Base-by-base conservation (phyloP, 1,140 invertebrate species). In the Pseudomyrmex concolor region DNA sequence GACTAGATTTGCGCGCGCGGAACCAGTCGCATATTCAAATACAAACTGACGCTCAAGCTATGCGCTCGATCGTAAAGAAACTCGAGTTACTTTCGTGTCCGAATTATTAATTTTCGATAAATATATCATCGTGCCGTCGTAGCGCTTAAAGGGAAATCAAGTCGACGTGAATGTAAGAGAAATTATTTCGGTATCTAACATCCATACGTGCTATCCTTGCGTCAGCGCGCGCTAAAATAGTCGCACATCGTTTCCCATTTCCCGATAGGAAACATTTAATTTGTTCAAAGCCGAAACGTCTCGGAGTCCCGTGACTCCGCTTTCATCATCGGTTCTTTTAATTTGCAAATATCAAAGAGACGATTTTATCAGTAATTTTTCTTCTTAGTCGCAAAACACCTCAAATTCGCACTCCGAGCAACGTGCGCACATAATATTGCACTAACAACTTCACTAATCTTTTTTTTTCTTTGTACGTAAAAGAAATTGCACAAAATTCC, bases 1-100 rank as follows among this genome's bases (percentile, higher is more conserved):
- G 86, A 86, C 86, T 87, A 87, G 86, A 87, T 87, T 86, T 86
- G 66, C 83, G 64, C 78, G 78, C 83, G 12, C 51, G 68, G 22
- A 54, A 80, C 68, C 51, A 57, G 73, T 19, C 80, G 22, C 34
- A 25, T 59, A 57, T 51, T 51, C 55, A 57, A 55, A 13, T 66
- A 17, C 22, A 48, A n/a, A 55, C 43, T n/a, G 48, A 70, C 22
- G 17, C 19, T 45, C 12, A 59, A 78, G 34, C 34, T 34, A 12
- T 70, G 59, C 34, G 70, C 43, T 74, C n/a, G 57, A 73, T 62
- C 12, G 48, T 19, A 59, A 57, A 19, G n/a, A 8, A 25, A n/a
- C 13, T 19, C n/a, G 12, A 80, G 48, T 19, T 2, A 4, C 43
- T 50, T 25, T 57, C 54, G 66, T 54, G 74, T 55, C 17, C 64